Evolutionary conservation across 2,113 vertebrate genomes (phyloP), one percentile per base, ranked within the genome.

Genomic region (Chaenocephalus aceratus): DNA sequence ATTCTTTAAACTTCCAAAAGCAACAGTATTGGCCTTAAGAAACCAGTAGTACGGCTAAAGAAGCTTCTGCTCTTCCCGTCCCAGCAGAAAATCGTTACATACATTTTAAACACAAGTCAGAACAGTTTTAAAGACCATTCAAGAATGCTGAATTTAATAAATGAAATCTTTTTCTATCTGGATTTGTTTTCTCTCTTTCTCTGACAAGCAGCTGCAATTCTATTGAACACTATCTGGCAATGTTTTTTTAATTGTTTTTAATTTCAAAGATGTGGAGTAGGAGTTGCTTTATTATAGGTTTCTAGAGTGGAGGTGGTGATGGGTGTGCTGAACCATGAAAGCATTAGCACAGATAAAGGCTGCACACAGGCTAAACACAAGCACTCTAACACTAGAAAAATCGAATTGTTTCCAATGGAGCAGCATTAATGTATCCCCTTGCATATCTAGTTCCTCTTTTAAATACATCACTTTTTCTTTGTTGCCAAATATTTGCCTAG

Each of bases 251-350:
- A 6, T 41, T 41, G 1, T 41, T 41, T 41, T 41, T 41, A 1
- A 6, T 41, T 41, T 34, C 23, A 57, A 57, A 61, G 15, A 58
- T 58, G 51, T 63, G 1, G 10, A 68, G 75, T 56, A 45, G 68
- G 68, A 68, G 69, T 49, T 16, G 57, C 18, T 72, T 30, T 52
- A 26, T 59, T 66, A 53, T 59, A 15, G 21, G 30, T 58, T 76
- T 72, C 2, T 6, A 60, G 52, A 54, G 59, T 79, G 52, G 51
- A 71, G 76, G 46, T 75, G 66, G 23, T 72, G 53, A 49, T 26
- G 41, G 56, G 52, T 26, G 36, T 26, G 54, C 26, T 67, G 14
- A 49, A 10, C 65, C 51, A 57, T 57, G 51, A 51, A 21, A 57
- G 23, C 57, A 69, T 36, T 36, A 69, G 11, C 36, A 68, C 14